Base-by-base conservation (phyloP, 1,140 invertebrate genomes). In the Caenorhabditis tropicalis region DNA sequence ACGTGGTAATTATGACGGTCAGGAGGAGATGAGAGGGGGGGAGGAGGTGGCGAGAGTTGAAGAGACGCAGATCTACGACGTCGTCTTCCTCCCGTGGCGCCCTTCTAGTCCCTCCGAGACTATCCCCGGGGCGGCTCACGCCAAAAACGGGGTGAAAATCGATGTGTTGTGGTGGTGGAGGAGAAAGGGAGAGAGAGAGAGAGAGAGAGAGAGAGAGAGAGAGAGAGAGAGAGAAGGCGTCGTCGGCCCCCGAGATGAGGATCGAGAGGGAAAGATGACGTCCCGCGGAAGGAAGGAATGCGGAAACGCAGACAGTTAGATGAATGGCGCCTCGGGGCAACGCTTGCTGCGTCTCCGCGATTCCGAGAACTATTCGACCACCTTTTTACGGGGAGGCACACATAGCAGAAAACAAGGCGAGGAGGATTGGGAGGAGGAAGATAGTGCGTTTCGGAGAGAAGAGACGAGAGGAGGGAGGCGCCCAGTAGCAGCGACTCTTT, bases 1-100 rank as follows among this genome's bases (percentile, higher is more conserved):
- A 74, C 36, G 65, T 74, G 65, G 65, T 74, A 74, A 74, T 74
- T 74, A 74, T 74, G 65, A 74, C 65, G 65, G 65, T 74, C 65
- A 74, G 65, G 29, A 74, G 65, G 29, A 74, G 36, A 21, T 24
- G 65, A 21, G 33, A 7, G 4, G 43, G 36, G 43, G n/a, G 4
- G 21, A 16, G 49, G 19, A 12, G 9, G 65, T 43, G 65, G 43
- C 65, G 65, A 74, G 36, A 7, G 65, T 43, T 27, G 21, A 24
- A 56, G 53, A 21, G 36, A 24, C 65, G 36, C 10, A n/a, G n/a
- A n/a, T n/a, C n/a, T n/a, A n/a, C n/a, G n/a, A n/a, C n/a, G n/a
- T n/a, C n/a, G n/a, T n/a, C n/a, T n/a, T n/a, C n/a, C n/a, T n/a
- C n/a, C n/a, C n/a, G 3, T 2, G 36, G 10, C 36, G 65, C 29